These are phyloP conservation scores for Sebastes diploproa DNA, from an alignment of 2,797 vertebrate species.

Conservation along the genomic window DNA sequence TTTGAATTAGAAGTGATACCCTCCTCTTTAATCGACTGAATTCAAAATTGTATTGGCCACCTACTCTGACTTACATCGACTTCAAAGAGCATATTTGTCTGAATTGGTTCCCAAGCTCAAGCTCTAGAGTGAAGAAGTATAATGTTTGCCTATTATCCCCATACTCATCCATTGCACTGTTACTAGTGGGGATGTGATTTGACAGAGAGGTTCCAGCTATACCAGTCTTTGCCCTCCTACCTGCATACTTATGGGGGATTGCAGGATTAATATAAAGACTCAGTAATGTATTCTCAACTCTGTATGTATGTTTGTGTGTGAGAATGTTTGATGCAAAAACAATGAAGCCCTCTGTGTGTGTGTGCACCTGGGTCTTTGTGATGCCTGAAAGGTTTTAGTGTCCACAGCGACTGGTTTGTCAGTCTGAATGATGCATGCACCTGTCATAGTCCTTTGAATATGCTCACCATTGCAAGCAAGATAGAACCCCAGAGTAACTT, in stretches of 20 bases:
- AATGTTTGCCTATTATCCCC: constrained; percentile 38
- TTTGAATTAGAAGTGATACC: constrained; percentile 24
- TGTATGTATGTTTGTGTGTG: neutral
- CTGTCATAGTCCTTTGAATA: constrained; percentile 29
- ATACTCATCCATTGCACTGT: constrained; percentile 1
- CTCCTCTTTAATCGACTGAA: constrained; percentile 4
- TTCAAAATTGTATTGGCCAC: constrained; percentile 16
- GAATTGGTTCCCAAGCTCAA: constrained; percentile 17
- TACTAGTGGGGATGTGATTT: constrained; percentile 29
- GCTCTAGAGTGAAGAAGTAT: constrained; percentile 28
- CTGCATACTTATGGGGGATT: constrained; percentile 45
- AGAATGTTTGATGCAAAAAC: constrained; percentile 35
- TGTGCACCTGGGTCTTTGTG: constrained; percentile 28
- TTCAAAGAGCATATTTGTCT: constrained; percentile 43
- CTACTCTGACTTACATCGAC: constrained; percentile 20
- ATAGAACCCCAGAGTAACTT: constrained; percentile 1
- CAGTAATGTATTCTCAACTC: constrained; percentile 41
- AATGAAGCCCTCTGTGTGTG: constrained; percentile 21
- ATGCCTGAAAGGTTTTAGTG: constrained; percentile 42
- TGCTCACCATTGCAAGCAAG: neutral
- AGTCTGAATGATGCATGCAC: constrained; percentile 37
- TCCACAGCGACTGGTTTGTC: constrained; percentile 29
- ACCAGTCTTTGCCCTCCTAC: constrained; percentile 36
- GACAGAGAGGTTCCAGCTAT: constrained; percentile 41
- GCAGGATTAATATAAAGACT: constrained; percentile 28